Evolutionary conservation across 1,140 invertebrate species (phyloP).

Genomic region (Platorchestia sp.): DNA sequence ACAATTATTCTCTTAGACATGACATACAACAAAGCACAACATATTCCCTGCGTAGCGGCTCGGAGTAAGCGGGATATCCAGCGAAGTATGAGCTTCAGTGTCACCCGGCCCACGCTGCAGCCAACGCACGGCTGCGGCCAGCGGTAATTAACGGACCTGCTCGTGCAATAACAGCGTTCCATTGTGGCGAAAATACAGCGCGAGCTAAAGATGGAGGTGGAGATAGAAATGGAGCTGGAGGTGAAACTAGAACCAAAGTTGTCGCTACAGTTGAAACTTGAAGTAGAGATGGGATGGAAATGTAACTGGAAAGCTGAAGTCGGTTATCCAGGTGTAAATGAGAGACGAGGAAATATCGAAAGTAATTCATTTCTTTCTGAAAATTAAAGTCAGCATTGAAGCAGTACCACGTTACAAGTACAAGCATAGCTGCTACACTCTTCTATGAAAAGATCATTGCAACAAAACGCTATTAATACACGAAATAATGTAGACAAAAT

Average conservation of each 20-base stretch:
- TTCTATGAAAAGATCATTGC: too few relatives aligned
- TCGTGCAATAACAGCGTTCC: not conserved
- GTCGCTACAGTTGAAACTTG: not conserved
- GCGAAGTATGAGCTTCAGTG: too few relatives aligned
- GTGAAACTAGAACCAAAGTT: not conserved
- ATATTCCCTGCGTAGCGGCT: not conserved
- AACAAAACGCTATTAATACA: too few relatives aligned
- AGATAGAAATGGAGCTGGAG: not conserved
- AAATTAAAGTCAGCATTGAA: too few relatives aligned
- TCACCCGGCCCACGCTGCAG: too few relatives aligned
- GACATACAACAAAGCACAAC: not conserved
- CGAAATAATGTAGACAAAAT: too few relatives aligned
- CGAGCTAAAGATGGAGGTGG: not conserved
- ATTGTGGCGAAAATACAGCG: not conserved
- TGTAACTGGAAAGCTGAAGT: not conserved
- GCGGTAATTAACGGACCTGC: not conserved
- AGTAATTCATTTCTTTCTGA: too few relatives aligned
- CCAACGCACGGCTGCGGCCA: not conserved
- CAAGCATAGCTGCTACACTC: too few relatives aligned
- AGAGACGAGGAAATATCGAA: too few relatives aligned
- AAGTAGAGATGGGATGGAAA: not conserved
- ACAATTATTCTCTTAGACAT: not conserved
- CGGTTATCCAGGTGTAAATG: not conserved
- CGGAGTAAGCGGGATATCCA: too few relatives aligned
- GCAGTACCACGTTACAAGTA: too few relatives aligned